phyloP scores from a whole-genome alignment of 2,888 invertebrate species.

The Spialia ferax region DNA sequence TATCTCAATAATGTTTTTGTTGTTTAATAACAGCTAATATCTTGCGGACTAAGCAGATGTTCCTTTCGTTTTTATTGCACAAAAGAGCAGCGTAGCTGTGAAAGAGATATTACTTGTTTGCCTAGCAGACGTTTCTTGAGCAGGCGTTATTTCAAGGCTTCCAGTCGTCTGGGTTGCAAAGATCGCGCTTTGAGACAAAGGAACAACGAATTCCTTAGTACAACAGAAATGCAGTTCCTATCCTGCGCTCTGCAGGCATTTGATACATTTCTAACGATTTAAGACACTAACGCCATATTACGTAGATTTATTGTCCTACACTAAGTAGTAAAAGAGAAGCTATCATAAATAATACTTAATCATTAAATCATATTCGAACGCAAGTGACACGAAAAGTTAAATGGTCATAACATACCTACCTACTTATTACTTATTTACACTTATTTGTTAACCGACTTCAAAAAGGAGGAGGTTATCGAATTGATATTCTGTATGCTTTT shows the following conservation, averaged over 20 bases:
- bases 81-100: conserved; percentile 24
- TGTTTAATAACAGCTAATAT: background rate
- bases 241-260: background rate
- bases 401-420: too few species aligned
- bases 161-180: conserved; percentile 30
- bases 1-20: too few species aligned
- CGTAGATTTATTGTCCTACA: background rate
- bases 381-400: too few species aligned
- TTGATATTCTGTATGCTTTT: too few species aligned
- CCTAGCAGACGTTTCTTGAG: conserved; percentile 25
- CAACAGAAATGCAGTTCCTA: background rate
- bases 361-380: too few species aligned
- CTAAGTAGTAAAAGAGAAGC: too few species aligned
- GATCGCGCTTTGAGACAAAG: conserved; percentile 34
- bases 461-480: too few species aligned
- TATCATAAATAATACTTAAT: too few species aligned
- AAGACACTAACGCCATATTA: background rate
- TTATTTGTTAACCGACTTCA: too few species aligned
- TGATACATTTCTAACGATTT: background rate
- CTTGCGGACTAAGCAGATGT: background rate
- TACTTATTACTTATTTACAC: too few species aligned
- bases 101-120: conserved; percentile 35
- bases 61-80: conserved; percentile 34
- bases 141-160: conserved; percentile 24
- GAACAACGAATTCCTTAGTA: conserved; percentile 22